Percentiles rank a stretch among this genome's conserved stretches.
Evolutionary conservation across 2,113 vertebrate genomes (phyloP).

Genomic region (Corydoras maculifer): DNA sequence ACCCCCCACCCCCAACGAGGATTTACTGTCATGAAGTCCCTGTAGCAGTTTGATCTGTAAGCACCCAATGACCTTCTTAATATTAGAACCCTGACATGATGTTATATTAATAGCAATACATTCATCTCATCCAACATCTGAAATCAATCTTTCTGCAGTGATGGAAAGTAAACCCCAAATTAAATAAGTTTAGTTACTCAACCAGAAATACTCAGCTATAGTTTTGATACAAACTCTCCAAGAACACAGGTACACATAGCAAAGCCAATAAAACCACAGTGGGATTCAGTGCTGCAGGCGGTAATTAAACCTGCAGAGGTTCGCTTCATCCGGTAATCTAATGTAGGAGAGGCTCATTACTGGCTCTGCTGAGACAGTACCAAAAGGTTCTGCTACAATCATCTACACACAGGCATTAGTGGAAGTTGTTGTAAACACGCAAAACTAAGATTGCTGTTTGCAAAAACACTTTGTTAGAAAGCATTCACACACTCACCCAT

Average conservation of each 20-base stretch:
- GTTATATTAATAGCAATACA: neutral
- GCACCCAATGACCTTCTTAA: too few relatives aligned
- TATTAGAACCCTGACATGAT: too few relatives aligned
- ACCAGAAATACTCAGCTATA: slow-evolving; percentile 20
- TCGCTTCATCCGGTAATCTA: neutral
- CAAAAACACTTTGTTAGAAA: slow-evolving; percentile 42
- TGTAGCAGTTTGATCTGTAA: too few relatives aligned
- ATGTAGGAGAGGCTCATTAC: neutral
- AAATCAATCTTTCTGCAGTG: slow-evolving; percentile 6
- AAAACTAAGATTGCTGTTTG: slow-evolving; percentile 49
- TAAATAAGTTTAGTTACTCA: neutral
- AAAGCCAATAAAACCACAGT: neutral
- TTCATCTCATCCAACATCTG: neutral
- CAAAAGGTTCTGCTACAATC: neutral
- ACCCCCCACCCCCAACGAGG: too few relatives aligned
- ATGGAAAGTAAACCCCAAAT: slow-evolving; percentile 39
- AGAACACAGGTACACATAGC: neutral
- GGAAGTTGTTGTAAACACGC: slow-evolving; percentile 49
- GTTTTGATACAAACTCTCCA: slow-evolving; percentile 21
- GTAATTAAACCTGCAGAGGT: neutral
- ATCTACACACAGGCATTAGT: neutral
- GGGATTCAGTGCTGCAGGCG: neutral
- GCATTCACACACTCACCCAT: slow-evolving; percentile 36
- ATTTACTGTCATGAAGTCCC: too few relatives aligned
- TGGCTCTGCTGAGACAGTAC: slow-evolving; percentile 33